phyloP scores from a whole-genome alignment of 2,797 vertebrate genomes.

The Oreochromis mossambicus region DNA sequence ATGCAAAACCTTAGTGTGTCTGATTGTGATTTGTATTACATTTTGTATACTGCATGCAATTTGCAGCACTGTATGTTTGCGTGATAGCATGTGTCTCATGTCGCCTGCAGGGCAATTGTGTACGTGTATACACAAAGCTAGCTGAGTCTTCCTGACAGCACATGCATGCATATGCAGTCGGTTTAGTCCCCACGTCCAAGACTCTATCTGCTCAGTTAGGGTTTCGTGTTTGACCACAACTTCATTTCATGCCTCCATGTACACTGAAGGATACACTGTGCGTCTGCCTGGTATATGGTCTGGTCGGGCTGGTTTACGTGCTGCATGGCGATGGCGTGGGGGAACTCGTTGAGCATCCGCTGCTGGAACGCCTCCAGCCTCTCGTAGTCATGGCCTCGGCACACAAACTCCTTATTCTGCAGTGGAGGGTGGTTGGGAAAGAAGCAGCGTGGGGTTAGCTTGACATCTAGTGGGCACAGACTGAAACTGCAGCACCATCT shows the following conservation, averaged over 20 bases:
- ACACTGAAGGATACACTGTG: constrained; percentile 89
- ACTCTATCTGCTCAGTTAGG: background rate
- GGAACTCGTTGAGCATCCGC: constrained; percentile 94
- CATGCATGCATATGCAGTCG: background rate
- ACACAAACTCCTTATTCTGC: constrained; percentile 98
- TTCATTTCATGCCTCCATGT: background rate
- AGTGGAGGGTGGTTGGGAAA: background rate
- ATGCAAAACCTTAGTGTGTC: background rate
- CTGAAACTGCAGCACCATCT: constrained; percentile 15
- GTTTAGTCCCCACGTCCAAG: background rate
- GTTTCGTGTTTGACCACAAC: background rate
- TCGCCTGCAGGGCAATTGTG: background rate
- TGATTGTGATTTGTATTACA: background rate
- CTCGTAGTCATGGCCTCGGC: constrained; percentile 95
- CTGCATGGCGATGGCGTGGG: constrained; percentile 97
- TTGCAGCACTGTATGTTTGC: background rate
- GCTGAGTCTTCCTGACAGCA: background rate
- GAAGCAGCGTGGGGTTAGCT: constrained; percentile 34
- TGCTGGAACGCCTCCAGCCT: constrained; percentile 95
- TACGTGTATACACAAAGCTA: background rate
- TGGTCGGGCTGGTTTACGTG: constrained; percentile 98
- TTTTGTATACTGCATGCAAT: background rate
- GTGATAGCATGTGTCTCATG: background rate
- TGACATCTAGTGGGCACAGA: constrained; percentile 72
- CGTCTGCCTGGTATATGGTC: constrained; percentile 97